Percentiles rank a stretch among this genome's conserved stretches.
Evolutionary conservation across 1,140 invertebrate genomes (phyloP).

Genomic region (Euschistus heros): DNA sequence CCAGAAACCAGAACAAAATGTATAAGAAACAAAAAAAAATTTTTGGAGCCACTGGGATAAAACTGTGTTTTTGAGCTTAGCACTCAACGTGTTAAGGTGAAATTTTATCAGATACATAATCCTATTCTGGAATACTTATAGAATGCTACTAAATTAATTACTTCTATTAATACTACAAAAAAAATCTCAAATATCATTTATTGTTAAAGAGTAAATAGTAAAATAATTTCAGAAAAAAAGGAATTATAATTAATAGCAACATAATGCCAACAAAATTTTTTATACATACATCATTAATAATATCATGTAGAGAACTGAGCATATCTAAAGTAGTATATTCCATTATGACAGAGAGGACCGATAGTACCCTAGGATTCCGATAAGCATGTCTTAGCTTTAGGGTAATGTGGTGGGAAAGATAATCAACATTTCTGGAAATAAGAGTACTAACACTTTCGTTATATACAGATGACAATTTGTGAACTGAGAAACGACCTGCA

Average conservation of each 20-base stretch:
- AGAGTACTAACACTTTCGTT: constrained; percentile 40
- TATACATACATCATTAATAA: constrained; percentile 46
- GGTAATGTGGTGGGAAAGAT: constrained; percentile 52
- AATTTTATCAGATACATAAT: too few relatives aligned
- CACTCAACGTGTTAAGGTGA: too few relatives aligned
- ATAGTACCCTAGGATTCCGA: constrained; percentile 41
- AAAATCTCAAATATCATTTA: too few relatives aligned
- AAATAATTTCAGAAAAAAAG: too few relatives aligned
- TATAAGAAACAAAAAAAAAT: too few relatives aligned
- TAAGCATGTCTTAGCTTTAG: constrained; percentile 45
- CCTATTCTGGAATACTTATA: too few relatives aligned
- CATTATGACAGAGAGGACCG: constrained; percentile 51
- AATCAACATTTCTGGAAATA: constrained; percentile 50
- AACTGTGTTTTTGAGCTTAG: too few relatives aligned
- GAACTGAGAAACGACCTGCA: constrained; percentile 43
- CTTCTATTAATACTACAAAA: too few relatives aligned
- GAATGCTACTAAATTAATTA: too few relatives aligned
- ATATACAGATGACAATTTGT: constrained; percentile 42
- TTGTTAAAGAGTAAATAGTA: too few relatives aligned
- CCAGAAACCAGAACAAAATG: too few relatives aligned
- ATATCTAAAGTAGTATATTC: constrained; percentile 48
- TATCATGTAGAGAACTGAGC: constrained; percentile 47
- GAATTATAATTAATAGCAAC: background rate
- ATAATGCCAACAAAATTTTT: constrained; percentile 20
- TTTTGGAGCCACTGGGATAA: too few relatives aligned